Conservation (phyloP, 2,797 vertebrate species). For the Steatocranus sp. region DNA sequence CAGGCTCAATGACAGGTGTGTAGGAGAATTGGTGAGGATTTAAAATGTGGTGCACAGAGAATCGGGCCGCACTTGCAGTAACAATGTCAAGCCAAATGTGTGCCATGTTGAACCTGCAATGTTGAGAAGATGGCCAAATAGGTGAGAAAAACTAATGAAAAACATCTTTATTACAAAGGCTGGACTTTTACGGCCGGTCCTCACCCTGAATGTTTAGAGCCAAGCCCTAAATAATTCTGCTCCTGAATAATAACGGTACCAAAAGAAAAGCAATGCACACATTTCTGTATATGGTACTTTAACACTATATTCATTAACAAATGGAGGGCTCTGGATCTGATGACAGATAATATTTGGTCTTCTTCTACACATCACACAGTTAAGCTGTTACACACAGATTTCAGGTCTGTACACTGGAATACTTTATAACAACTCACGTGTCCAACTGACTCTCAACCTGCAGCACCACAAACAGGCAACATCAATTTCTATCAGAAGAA, state of each 20-base stretch:
- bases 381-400: not conserved
- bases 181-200: rapidly evolving
- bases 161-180: not conserved
- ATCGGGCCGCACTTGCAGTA: rapidly evolving
- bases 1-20: not conserved
- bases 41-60: not conserved
- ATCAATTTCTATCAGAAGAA: not conserved
- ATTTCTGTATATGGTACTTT: not conserved
- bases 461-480: not conserved
- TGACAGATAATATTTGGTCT: not conserved
- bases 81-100: not conserved
- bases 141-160: not conserved
- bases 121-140: not conserved
- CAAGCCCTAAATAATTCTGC: not conserved
- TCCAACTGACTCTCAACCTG: not conserved
- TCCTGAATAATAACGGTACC: not conserved
- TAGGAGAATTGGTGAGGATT: not conserved
- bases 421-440: not conserved
- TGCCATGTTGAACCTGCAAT: not conserved
- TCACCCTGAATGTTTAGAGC: not conserved
- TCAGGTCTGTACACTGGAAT: not conserved
- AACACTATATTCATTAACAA: not conserved
- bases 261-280: not conserved
- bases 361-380: not conserved
- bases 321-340: not conserved